Base-by-base conservation (phyloP, 2,113 vertebrate species). In the Corvus hawaiiensis region DNA sequence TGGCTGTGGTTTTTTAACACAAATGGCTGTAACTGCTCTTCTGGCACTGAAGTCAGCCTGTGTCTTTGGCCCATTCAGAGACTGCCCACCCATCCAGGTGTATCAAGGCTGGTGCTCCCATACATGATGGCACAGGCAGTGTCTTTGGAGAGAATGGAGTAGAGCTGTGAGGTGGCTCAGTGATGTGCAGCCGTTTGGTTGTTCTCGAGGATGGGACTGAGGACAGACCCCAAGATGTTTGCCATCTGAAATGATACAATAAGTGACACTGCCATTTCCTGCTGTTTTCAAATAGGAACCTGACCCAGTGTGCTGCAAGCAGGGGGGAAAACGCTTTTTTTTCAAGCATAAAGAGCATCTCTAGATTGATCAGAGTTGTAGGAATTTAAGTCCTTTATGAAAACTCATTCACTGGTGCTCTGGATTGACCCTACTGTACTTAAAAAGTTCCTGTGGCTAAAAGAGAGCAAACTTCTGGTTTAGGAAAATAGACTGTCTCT, bases 261-360 rank as follows among this genome's bases (percentile, higher is more conserved):
- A 61, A 69, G 59, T 39, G 21, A 35, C 32, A 11, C 37, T 73
- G 24, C 30, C 46, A 4, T 81, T 74, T 90, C 39, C 52, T 67
- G 35, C 23, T 35, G 15, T 79, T 92, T 78, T 67, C 75, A 68
- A 7, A 55, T 68, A 67, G 0, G 1, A 15, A 35, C n/a, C 37
- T 66, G 35, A 35, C 27, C 16, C 85, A 39, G 16, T n/a, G 15
- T 69, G n/a, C 15, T 83, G 24, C n/a, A 52, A 49, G 33, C 49
- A 16, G 16, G 6, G 4, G 22, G 13, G 0, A 3, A 78, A 64
- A 37, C 0, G 1, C 7, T 2, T 61, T 37, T 39, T 80, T 62
- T 62, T 55, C 8, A 83, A 76, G 72, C 23, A 17, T 49, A 41
- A 21, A 56, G 41, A 58, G 49, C 30, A 69, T 56, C 33, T 22